Evolutionary conservation across 2,797 vertebrate species (phyloP).

Genomic region (Sebastes aleutianus): DNA sequence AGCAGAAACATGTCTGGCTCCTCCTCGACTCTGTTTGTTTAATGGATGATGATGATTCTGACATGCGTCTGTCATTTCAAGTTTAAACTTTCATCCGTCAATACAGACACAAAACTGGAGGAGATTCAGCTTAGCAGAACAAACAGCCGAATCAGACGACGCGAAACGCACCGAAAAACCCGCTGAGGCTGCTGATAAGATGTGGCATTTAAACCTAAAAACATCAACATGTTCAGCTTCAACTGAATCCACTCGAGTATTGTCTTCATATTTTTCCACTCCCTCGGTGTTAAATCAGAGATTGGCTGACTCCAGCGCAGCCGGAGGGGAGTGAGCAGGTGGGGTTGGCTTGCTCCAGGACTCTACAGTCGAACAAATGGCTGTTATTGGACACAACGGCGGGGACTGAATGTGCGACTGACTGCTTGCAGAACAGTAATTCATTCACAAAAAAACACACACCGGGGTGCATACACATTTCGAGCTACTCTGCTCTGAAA

Average conservation of each 20-base stretch:
- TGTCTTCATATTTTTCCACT: neutral
- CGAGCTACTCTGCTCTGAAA: neutral
- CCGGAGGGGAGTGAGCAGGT: constrained; percentile 7
- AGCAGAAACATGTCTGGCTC: neutral
- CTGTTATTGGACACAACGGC: constrained; percentile 17
- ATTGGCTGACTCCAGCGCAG: constrained; percentile 33
- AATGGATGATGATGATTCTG: neutral
- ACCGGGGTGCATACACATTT: neutral
- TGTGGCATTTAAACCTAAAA: neutral
- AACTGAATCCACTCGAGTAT: neutral
- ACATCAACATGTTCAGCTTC: neutral
- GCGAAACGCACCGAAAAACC: neutral
- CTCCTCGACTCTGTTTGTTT: constrained; percentile 7
- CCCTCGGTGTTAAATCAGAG: constrained; percentile 8
- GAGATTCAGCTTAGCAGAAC: neutral
- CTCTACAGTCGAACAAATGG: constrained; percentile 6
- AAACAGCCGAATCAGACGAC: neutral
- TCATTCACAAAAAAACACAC: constrained; percentile 7
- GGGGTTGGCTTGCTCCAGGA: constrained; percentile 21
- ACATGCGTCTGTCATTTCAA: neutral
- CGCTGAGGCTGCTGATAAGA: neutral
- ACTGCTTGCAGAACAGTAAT: constrained; percentile 2
- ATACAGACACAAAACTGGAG: neutral
- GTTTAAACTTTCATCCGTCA: neutral
- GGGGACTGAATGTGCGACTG: neutral